Conservation (phyloP, 2,888 invertebrate genomes). For the Catonia carolina region DNA sequence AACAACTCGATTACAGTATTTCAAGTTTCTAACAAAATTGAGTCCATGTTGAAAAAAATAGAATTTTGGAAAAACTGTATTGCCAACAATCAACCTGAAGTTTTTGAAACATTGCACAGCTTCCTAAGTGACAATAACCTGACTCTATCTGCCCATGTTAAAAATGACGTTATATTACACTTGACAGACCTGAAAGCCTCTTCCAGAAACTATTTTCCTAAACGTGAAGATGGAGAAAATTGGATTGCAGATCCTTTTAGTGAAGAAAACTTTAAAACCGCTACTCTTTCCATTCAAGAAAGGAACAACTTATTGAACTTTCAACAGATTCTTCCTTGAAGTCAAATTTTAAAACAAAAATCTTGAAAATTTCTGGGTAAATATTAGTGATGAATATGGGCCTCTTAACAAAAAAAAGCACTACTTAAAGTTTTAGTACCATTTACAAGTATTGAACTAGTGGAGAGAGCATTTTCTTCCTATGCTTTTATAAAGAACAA, state of each 20-base stretch:
- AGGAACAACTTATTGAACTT: not conserved
- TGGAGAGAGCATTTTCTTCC: not conserved
- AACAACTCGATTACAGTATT: not conserved
- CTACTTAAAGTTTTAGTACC: not conserved
- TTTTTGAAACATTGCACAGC: constrained; percentile 10
- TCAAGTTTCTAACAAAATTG: constrained; percentile 3
- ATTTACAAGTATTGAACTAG: constrained; percentile 2
- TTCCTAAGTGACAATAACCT: not conserved
- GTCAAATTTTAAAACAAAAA: not conserved
- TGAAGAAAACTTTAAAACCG: constrained; percentile 1
- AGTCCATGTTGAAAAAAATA: constrained; percentile 8
- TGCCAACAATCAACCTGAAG: constrained; percentile 1
- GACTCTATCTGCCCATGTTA: not conserved
- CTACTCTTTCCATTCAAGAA: not conserved
- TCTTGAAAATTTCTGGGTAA: constrained; percentile 12
- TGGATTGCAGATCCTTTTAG: not conserved
- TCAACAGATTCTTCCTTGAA: constrained; percentile 6
- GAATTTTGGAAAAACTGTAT: not conserved
- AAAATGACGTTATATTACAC: not conserved
- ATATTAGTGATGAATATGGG: constrained; percentile 2
- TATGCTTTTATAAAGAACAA: not conserved
- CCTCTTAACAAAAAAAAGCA: not conserved
- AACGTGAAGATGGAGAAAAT: not conserved
- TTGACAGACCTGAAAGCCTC: not conserved
- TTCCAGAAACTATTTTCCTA: not conserved